Percentiles rank a stretch among this genome's conserved stretches.
Evolutionary conservation across 2,113 vertebrate genomes (phyloP).

Genomic region (Antechinus flavipes): DNA sequence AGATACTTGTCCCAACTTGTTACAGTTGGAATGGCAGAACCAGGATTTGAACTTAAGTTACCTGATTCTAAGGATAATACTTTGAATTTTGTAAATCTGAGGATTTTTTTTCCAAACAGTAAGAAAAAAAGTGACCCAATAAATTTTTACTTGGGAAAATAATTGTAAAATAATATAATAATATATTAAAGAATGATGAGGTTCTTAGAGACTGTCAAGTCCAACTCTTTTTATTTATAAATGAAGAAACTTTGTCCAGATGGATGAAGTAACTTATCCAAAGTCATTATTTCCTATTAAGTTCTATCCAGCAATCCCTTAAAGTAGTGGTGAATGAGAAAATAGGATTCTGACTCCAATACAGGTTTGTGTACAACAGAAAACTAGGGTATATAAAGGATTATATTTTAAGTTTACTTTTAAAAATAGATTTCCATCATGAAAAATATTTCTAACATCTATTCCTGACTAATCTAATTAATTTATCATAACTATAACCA

Average conservation of each 20-base stretch:
- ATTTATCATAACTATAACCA: not conserved
- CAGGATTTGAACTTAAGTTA: not conserved
- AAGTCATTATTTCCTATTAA: not conserved
- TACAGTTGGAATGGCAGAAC: not conserved
- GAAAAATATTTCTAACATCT: slow-evolving; percentile 13
- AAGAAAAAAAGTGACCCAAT: slow-evolving; percentile 44
- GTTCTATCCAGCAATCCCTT: not conserved
- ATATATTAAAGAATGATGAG: slow-evolving; percentile 5
- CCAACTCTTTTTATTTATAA: not conserved
- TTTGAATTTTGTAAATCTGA: not conserved
- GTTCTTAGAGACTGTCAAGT: not conserved
- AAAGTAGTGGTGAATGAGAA: not conserved
- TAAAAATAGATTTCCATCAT: slow-evolving; percentile 26
- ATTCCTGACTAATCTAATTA: not conserved
- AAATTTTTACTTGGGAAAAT: not conserved
- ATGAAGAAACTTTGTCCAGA: not conserved
- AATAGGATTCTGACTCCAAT: slow-evolving; percentile 19
- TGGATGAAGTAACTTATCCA: not conserved
- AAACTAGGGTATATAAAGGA: slow-evolving; percentile 10
- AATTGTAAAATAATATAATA: not conserved
- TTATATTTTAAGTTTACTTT: slow-evolving; percentile 43
- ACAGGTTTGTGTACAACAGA: slow-evolving; percentile 22
- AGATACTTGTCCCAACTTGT: not conserved
- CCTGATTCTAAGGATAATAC: not conserved
- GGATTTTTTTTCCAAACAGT: slow-evolving; percentile 16